Evolutionary conservation across 2,113 vertebrate genomes (phyloP).

Genomic region (Semicossyphus pulcher): DNA sequence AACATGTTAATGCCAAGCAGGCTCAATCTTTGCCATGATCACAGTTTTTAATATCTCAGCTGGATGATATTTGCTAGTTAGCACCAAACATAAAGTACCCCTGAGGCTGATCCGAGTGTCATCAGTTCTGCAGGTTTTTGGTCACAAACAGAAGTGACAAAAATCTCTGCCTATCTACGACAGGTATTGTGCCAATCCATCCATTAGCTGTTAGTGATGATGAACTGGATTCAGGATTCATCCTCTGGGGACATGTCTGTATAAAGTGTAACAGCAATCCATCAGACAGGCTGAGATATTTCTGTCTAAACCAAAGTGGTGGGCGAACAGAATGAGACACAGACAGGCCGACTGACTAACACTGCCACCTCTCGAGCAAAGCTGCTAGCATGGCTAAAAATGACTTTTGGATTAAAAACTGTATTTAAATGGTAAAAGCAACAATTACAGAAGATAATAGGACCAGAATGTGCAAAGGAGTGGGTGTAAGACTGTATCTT

Average conservation of each 20-base stretch:
- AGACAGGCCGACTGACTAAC: background rate
- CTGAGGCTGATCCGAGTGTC: background rate
- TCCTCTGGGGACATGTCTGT: too few species aligned
- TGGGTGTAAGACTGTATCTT: too few species aligned
- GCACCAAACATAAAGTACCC: background rate
- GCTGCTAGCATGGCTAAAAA: slow-evolving; percentile 38
- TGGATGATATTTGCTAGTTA: background rate
- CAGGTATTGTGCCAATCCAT: background rate
- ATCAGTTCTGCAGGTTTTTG: too few species aligned
- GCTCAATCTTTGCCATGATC: background rate
- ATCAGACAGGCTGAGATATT: background rate
- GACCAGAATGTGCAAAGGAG: background rate
- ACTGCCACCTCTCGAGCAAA: too few species aligned
- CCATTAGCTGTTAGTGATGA: too few species aligned
- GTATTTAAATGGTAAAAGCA: slow-evolving; percentile 21
- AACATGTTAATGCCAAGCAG: background rate
- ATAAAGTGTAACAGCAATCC: background rate
- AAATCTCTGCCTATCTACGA: too few species aligned
- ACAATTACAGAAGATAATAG: background rate
- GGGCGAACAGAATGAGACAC: background rate
- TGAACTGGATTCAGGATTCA: too few species aligned
- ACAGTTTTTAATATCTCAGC: background rate
- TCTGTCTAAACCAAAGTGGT: background rate
- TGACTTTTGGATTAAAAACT: slow-evolving; percentile 40
- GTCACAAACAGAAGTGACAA: too few species aligned